Evolutionary conservation across 2,797 vertebrate species (phyloP).

Genomic region (Sebastes baramenuke): DNA sequence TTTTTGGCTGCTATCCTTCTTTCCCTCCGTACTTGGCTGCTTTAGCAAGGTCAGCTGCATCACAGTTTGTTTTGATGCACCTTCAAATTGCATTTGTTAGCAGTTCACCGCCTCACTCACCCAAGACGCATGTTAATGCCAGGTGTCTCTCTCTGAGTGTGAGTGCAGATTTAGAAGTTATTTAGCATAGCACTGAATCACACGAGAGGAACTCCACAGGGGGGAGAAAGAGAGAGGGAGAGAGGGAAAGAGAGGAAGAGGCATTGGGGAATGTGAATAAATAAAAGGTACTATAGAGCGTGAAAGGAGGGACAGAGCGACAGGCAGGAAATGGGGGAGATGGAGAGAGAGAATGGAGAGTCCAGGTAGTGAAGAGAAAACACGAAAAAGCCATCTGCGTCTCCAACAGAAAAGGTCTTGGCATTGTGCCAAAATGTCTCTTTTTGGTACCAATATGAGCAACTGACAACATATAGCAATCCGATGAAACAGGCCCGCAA

Average conservation of each 20-base stretch:
- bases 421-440: not conserved
- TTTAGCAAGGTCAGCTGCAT: slow-evolving; percentile 50
- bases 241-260: not conserved
- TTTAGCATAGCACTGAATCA: slow-evolving; percentile 29
- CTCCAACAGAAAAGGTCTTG: not conserved
- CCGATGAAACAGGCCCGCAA: not conserved
- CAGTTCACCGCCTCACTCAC: slow-evolving; percentile 14
- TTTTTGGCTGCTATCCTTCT: not conserved
- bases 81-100: slow-evolving; percentile 48
- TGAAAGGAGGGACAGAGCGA: not conserved
- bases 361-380: slow-evolving; percentile 3
- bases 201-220: slow-evolving; percentile 29
- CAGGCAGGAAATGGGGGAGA: not conserved
- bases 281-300: slow-evolving; percentile 13
- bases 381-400: slow-evolving; percentile 23
- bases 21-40: slow-evolving; percentile 32
- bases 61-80: slow-evolving; percentile 38
- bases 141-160: not conserved
- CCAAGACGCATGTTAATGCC: not conserved
- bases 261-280: slow-evolving; percentile 32
- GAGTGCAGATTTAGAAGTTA: slow-evolving; percentile 24
- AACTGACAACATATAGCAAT: not conserved
- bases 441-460: not conserved
- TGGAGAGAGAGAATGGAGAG: not conserved
- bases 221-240: not conserved